Evolutionary conservation across 2,797 vertebrate genomes (phyloP), one percentile per base, ranked within the genome.

Genomic region (Pangasius sanitwongsei): DNA sequence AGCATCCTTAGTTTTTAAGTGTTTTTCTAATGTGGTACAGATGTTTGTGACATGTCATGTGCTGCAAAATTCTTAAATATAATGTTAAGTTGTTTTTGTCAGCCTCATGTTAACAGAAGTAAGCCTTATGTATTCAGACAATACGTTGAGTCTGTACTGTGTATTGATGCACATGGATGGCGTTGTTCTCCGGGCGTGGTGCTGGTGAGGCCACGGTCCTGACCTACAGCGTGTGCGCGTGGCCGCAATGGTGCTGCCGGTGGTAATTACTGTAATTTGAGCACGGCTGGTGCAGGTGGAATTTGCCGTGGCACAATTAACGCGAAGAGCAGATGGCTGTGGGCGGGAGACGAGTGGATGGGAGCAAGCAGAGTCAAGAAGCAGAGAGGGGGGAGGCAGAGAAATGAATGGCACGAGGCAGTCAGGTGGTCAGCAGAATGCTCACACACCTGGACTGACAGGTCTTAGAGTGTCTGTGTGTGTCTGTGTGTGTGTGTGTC

Each of bases 211-310:
- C 55, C 31, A 25, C 25, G 50, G 78, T 87, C 81, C 81, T 89
- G 89, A 78, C 86, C 88, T 75, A 86, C 77, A 74, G 59, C 61
- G 53, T 77, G 88, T 87, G 80, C 59, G 87, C 37, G 87, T 85
- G 89, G 90, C 88, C 87, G 89, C 89, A 88, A 50, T 87, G 72
- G 69, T 90, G 91, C 86, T 88, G 89, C 86, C 92, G 90, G 93
- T 92, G 94, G 94, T 96, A 95, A 96, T 96, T 96, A 96, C 95
- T 94, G 95, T 95, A 94, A 96, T 95, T 94, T 95, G 95, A 96
- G 95, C 93, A 94, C 90, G 91, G 94, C 94, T 94, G 92, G 94
- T 94, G 95, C 96, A 96, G 96, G 96, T 96, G 96, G 96, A 96
- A 93, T 95, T 95, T 94, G 95, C 94, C 93, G 93, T 93, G 94